Base-by-base conservation (phyloP, 2,113 vertebrate species). In the Procavia capensis region DNA sequence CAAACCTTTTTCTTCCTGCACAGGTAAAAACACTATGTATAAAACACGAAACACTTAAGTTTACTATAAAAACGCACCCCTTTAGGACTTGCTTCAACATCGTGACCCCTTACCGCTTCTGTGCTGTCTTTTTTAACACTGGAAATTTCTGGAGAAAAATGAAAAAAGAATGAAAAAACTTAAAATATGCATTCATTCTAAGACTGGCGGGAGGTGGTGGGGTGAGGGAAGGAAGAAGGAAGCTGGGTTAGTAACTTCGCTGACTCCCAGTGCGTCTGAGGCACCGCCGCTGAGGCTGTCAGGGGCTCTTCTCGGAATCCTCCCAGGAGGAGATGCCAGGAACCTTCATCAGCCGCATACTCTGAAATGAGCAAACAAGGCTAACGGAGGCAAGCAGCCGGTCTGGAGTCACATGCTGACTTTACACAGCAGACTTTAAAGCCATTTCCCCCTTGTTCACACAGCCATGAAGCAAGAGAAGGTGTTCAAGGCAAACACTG, bases 31-130 rank as follows among this genome's bases (percentile, higher is more conserved):
- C 8, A 36, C 34, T 17, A 17, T 0, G 5, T 1, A 57, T 14
- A 63, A 84, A 63, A 84, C 43, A 75, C 0, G 6, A 80, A 50
- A 89, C 59, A 9, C 19, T 24, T 43, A 2, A 39, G 20, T 66
- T 64, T 66, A 36, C 34, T 36, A 88, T 0, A 22, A n/a, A 91
- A 88, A 85, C 96, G 17, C 22, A 98, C 98, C 97, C 98, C 91
- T 90, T 91, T 50, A n/a, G 75, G 27, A 34, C 85, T 61, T 85
- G 81, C 86, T 93, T 97, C 91, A 74, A 39, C 34, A 29, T 34
- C 57, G 19, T 72, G 68, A 57, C 64, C 19, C 66, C 86, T 83
- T 36, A 9, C 0, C 20, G 63, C 78, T 93, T 95, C 96, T 29
- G 57, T 45, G 72, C 29, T 36, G 22, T 76, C 90, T 57, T 89